Evolutionary conservation across 2,888 invertebrate genomes (phyloP).

Genomic region (Drosophila neotestacea): DNA sequence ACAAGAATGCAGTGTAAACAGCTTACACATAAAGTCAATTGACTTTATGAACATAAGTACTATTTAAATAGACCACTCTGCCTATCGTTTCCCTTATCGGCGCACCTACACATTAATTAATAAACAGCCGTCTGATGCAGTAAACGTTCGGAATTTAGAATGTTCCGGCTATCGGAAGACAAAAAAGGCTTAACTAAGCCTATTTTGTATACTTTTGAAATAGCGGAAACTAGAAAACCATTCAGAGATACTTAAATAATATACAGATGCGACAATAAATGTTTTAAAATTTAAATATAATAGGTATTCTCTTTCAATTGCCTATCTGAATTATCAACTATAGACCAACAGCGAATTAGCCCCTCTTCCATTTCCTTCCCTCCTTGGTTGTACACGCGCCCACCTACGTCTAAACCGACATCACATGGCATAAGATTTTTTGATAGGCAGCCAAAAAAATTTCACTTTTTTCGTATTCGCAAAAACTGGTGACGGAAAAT

Average conservation of each 20-base stretch:
- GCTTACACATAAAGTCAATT: constrained; percentile 2
- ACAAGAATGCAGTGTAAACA: constrained; percentile 7
- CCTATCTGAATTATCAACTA: neutral
- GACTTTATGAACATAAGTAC: neutral
- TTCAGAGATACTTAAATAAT: neutral
- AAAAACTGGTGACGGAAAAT: constrained; percentile 62
- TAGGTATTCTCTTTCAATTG: neutral
- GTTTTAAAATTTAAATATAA: neutral
- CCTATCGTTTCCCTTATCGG: neutral
- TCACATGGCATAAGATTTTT: constrained; percentile 50
- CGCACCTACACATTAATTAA: neutral
- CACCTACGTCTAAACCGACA: constrained; percentile 58
- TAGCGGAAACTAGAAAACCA: too few species aligned
- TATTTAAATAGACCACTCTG: neutral
- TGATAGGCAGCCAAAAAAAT: constrained; percentile 57
- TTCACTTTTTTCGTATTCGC: constrained; percentile 27
- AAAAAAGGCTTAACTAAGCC: neutral
- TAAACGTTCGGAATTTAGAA: neutral
- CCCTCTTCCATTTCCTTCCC: neutral
- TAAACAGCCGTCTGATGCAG: neutral
- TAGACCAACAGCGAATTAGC: neutral
- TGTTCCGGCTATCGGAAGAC: neutral
- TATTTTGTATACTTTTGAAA: neutral
- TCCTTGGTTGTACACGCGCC: constrained; percentile 48
- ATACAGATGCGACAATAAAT: neutral